These are phyloP conservation scores for Lordiphosa mommai DNA, from an alignment of 1,140 invertebrate genomes.

Conservation along the genomic window DNA sequence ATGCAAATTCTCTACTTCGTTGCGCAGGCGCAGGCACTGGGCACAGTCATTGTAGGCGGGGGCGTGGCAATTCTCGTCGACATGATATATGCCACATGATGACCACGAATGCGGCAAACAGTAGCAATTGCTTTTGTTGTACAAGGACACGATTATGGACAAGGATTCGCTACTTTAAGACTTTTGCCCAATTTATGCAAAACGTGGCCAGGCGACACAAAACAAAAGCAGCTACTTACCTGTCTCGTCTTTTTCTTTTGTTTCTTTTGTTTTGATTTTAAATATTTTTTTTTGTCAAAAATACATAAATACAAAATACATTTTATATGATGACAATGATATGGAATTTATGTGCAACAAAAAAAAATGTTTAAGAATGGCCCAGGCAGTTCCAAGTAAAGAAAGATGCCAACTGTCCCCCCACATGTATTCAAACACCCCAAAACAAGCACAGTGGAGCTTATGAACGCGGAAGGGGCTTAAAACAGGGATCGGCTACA, in stretches of 20 bases:
- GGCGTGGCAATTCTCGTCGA: conserved; percentile 60
- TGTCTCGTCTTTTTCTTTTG: conserved; percentile 22
- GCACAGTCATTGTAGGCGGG: conserved; percentile 31
- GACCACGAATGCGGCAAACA: conserved; percentile 69
- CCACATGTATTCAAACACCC: no score
- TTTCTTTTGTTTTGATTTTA: conserved; percentile 40
- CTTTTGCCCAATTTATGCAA: conserved; percentile 66
- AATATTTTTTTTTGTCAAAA: conserved; percentile 27
- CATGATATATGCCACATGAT: conserved; percentile 77
- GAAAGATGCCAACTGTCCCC: background rate
- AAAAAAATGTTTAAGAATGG: conserved; percentile 42
- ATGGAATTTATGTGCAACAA: conserved; percentile 43
- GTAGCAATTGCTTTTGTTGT: conserved; percentile 79
- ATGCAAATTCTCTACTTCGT: conserved; percentile 62
- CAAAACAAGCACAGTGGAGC: background rate
- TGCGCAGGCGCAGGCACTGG: conserved; percentile 22
- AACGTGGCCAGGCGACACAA: conserved; percentile 41
- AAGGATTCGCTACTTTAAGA: background rate
- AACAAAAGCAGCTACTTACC: conserved; percentile 29
- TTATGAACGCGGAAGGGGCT: no score
- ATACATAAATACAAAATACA: conserved; percentile 3
- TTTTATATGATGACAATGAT: conserved; percentile 36
- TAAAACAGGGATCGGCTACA: no score
- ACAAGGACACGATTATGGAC: conserved; percentile 69
- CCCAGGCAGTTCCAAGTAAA: conserved; percentile 24